Conservation (phyloP, 2,797 vertebrate species). For the Chiroxiphia lanceolata region DNA sequence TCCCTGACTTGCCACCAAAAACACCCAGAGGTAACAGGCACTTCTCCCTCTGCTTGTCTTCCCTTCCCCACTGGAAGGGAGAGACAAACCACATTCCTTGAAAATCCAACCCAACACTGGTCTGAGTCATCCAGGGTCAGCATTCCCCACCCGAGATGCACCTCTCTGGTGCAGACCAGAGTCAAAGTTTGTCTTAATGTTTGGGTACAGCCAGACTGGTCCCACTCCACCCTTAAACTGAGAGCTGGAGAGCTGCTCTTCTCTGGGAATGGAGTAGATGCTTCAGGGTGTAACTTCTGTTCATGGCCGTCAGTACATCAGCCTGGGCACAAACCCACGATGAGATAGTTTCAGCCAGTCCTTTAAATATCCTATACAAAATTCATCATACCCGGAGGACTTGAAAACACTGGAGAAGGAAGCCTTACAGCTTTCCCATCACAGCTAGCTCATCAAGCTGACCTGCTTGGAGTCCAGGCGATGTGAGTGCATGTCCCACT, state of each 20-base stretch:
- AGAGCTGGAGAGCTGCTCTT: background rate
- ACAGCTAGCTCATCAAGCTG: background rate
- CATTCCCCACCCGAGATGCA: background rate
- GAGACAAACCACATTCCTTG: background rate
- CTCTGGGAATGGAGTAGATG: background rate
- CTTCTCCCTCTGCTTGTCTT: background rate
- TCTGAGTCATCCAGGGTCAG: background rate
- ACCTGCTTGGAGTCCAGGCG: slow-evolving; percentile 1
- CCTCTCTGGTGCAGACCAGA: background rate
- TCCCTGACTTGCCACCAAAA: background rate
- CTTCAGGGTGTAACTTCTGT: background rate
- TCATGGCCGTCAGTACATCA: background rate
- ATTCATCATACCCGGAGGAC: background rate
- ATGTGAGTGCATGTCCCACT: background rate
- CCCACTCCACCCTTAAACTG: background rate
- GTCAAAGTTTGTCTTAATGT: rapidly evolving
- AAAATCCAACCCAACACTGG: background rate
- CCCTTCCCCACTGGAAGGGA: background rate
- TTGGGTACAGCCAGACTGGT: background rate
- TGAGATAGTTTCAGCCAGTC: background rate
- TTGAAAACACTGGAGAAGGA: background rate
- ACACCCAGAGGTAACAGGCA: background rate
- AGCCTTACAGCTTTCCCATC: background rate
- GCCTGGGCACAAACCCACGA: background rate
- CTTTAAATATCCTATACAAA: slow-evolving; percentile 6